Percentiles rank a stretch among this genome's conserved stretches.
Conservation (phyloP, 2,888 invertebrate species). For the Pristionchus arcanus region DNA sequence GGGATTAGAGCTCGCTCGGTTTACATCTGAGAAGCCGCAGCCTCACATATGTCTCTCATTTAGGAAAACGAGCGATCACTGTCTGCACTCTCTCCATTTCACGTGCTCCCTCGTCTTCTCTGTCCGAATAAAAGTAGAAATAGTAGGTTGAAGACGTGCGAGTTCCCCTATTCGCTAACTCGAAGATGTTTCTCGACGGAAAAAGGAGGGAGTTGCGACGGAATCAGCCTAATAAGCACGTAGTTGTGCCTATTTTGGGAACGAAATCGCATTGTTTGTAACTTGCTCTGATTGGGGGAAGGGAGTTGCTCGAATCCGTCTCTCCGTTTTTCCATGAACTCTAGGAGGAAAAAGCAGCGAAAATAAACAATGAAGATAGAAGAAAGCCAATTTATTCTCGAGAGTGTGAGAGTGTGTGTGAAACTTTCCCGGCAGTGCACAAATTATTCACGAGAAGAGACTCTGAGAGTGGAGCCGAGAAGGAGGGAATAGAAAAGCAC, state of each 20-base stretch:
- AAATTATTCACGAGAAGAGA: conserved; percentile 10
- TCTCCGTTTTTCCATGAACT: background rate
- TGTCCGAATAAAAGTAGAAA: too few species aligned
- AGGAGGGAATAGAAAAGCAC: conserved; percentile 12
- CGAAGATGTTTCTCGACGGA: too few species aligned
- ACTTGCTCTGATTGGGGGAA: background rate
- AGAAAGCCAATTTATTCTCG: background rate
- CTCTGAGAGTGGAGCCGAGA: conserved; percentile 23
- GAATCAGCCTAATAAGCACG: background rate
- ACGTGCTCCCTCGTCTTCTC: too few species aligned
- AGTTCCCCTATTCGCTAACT: too few species aligned
- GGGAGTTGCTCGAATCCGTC: background rate
- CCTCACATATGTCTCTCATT: background rate
- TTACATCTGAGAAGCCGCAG: background rate
- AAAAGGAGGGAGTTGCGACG: background rate
- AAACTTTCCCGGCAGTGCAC: conserved; percentile 4
- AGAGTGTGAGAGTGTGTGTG: conserved; percentile 2
- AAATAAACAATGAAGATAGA: background rate
- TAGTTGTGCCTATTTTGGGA: background rate
- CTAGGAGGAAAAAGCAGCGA: background rate
- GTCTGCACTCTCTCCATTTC: background rate
- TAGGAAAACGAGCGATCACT: background rate
- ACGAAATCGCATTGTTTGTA: conserved; percentile 15
- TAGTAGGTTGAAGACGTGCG: too few species aligned
- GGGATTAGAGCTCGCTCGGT: background rate